A percentile compares a stretch with the other conserved stretches of the same genome.
Evolutionary conservation across 2,888 invertebrate genomes (phyloP).

Genomic region (Orthosia gothica): DNA sequence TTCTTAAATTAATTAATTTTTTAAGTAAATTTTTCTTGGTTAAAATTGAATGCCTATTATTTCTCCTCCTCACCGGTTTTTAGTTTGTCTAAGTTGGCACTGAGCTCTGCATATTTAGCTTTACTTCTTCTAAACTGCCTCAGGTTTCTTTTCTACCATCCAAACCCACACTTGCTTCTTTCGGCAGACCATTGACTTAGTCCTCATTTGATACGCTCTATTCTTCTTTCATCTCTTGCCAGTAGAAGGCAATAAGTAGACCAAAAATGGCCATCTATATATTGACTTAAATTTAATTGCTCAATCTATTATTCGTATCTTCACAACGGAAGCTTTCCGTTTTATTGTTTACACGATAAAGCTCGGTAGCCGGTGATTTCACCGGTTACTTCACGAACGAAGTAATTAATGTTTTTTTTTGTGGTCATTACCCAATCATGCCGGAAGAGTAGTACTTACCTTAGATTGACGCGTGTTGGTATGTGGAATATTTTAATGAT

Average conservation of each 20-base stretch:
- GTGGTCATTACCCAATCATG: conserved; percentile 48
- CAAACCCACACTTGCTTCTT: neutral
- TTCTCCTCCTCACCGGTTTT: neutral
- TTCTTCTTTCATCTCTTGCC: neutral
- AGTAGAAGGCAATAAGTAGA: neutral
- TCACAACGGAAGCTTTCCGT: conserved; percentile 57
- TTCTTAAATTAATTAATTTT: too few relatives aligned
- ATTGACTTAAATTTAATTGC: conserved; percentile 26
- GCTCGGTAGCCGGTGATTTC: conserved; percentile 46
- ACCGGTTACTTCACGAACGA: conserved; percentile 15
- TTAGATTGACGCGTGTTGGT: conserved; percentile 41
- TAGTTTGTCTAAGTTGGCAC: neutral
- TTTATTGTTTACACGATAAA: conserved; percentile 51
- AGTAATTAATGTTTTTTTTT: conserved; percentile 34
- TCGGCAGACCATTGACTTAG: neutral
- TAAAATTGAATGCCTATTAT: neutral
- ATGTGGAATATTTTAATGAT: conserved; percentile 28
- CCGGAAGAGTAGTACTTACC: conserved; percentile 53
- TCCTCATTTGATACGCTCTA: neutral
- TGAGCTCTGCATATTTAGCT: neutral
- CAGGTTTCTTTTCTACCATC: neutral
- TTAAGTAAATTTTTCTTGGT: too few relatives aligned
- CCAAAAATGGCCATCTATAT: neutral
- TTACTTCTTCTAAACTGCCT: neutral
- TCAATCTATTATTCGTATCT: conserved; percentile 17